Evolutionary conservation across 2,113 vertebrate genomes (phyloP).

Genomic region (Otis tarda): DNA sequence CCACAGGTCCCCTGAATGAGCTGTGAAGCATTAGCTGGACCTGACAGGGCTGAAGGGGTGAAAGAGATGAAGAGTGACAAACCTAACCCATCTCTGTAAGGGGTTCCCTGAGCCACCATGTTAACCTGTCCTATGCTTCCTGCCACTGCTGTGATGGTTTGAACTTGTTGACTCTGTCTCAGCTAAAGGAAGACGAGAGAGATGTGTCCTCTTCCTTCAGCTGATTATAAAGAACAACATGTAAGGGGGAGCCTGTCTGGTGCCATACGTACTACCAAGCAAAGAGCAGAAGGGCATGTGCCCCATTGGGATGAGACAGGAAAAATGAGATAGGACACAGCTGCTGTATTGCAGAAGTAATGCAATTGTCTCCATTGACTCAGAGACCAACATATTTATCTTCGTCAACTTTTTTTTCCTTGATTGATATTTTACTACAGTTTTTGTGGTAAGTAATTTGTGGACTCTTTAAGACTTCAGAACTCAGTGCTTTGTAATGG

Average conservation of each 20-base stretch:
- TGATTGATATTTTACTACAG: background rate
- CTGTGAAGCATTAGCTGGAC: background rate
- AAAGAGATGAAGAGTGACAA: background rate
- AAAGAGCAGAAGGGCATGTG: background rate
- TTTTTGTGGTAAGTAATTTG: background rate
- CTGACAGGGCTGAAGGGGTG: background rate
- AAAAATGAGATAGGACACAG: background rate
- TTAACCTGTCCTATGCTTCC: background rate
- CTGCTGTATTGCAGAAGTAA: background rate
- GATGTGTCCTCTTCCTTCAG: background rate
- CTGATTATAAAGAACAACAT: background rate
- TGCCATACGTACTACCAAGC: background rate
- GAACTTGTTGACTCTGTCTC: background rate
- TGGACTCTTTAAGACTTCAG: background rate
- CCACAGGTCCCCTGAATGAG: background rate
- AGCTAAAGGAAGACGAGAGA: background rate
- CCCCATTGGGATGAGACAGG: background rate
- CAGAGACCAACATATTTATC: background rate
- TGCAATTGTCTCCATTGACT: background rate
- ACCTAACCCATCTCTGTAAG: background rate
- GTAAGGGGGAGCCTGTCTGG: background rate
- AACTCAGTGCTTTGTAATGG: background rate
- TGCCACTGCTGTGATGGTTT: background rate
- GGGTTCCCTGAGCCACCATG: background rate
- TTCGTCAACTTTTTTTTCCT: background rate